A percentile compares a stretch with the other conserved stretches of the same genome.
These are phyloP conservation scores for Mantis religiosa DNA, from an alignment of 2,888 invertebrate genomes.

Conservation along the genomic window DNA sequence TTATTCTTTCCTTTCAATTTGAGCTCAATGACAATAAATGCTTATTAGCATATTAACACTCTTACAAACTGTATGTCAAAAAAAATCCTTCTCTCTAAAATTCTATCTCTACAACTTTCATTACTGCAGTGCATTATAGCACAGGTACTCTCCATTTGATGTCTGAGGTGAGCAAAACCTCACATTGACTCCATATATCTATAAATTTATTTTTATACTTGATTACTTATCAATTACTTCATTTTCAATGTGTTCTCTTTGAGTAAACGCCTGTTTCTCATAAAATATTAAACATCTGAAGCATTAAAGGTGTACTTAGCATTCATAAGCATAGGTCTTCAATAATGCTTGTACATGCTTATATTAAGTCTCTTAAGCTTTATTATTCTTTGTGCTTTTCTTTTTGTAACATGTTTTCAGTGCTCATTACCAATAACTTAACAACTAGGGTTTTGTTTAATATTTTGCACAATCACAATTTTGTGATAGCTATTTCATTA, in stretches of 20 bases:
- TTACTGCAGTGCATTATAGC: too few species aligned
- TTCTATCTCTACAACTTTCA: too few species aligned
- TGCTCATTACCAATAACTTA: not conserved
- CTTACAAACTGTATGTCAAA: too few species aligned
- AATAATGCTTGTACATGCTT: not conserved
- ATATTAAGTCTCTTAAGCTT: not conserved
- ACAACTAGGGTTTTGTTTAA: not conserved
- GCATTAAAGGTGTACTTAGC: not conserved
- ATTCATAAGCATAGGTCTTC: not conserved
- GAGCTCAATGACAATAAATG: too few species aligned
- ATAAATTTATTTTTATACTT: not conserved
- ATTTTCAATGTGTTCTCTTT: not conserved
- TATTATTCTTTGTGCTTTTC: not conserved
- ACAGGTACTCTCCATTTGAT: too few species aligned
- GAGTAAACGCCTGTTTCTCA: not conserved
- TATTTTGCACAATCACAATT: not conserved
- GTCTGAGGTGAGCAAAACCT: too few species aligned
- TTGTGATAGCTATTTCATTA: not conserved
- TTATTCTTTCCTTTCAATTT: too few species aligned
- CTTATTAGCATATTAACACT: too few species aligned
- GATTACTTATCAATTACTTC: not conserved
- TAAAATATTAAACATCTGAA: not conserved
- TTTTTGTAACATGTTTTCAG: not conserved
- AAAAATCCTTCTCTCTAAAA: too few species aligned
- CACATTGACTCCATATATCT: not conserved